Base-by-base conservation (phyloP, 1,140 invertebrate genomes). In the Hermetia illucens region DNA sequence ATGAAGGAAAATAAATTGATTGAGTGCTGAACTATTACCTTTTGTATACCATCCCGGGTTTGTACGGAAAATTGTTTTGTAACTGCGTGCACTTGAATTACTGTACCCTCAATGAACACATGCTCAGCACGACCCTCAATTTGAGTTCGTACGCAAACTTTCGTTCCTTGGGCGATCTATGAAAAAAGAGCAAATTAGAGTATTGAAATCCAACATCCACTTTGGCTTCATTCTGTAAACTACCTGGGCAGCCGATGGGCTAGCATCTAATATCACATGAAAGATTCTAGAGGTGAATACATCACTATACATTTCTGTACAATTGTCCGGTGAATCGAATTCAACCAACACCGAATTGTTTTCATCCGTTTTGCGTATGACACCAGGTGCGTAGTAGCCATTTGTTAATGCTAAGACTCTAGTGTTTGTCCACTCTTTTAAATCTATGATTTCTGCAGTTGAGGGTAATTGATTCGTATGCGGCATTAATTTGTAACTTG, bases 191-290 rank as follows among this genome's bases (percentile, higher is more conserved):
- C 18, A 16, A 35, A 35, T 12, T 34, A 18, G 4, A 9, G 19
- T 6, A 21, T 6, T 5, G 21, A 13, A 36, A 12, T 4, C 4
- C n/a, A 21, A 4, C 5, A 20, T 24, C 9, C 4, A 4, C n/a
- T n/a, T n/a, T n/a, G n/a, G n/a, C n/a, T n/a, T n/a, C n/a, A n/a
- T n/a, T n/a, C n/a, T n/a, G n/a, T n/a, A n/a, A 50, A 50, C 49
- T 49, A 60, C 57, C 51, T 60, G 55, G 16, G 53, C 77, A 38
- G 80, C 71, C 46, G 82, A 79, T 21, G 92, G 92, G 60, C 85
- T 84, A 44, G 90, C 86, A 63, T 96, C 90, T 58, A 86, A 79
- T 48, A 97, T 91, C 47, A 97, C 76, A 62, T 92, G 84, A 59
- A 74, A 83, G 55, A 82, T 82, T 46, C 81, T 76, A 44, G 69